A percentile compares a stretch with the other conserved stretches of the same genome.
Evolutionary conservation across 2,797 vertebrate genomes (phyloP).

Genomic region (Artibeus lituratus): DNA sequence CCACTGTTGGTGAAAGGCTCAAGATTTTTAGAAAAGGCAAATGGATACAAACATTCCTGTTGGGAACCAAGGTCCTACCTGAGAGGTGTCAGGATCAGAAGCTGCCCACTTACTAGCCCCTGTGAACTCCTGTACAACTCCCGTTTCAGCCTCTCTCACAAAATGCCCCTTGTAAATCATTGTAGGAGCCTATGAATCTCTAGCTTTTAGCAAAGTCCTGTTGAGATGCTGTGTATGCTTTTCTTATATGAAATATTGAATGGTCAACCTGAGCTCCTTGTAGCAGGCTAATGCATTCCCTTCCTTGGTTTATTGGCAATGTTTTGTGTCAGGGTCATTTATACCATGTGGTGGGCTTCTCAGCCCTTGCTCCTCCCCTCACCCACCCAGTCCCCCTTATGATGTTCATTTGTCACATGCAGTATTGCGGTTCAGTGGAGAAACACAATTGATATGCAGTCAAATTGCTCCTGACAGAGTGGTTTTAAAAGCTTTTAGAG

Average conservation of each 20-base stretch:
- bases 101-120: background rate
- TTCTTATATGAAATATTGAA: constrained; percentile 56
- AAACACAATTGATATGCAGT: constrained; percentile 81
- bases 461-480: constrained; percentile 83
- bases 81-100: background rate
- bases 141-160: background rate
- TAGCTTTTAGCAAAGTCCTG: constrained; percentile 3
- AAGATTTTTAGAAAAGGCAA: background rate
- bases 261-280: background rate
- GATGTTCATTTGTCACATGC: constrained; percentile 66
- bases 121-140: background rate
- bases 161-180: background rate
- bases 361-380: background rate
- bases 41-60: background rate
- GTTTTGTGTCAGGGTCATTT: constrained; percentile 49
- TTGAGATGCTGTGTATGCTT: constrained; percentile 28
- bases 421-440: constrained; percentile 58
- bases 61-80: background rate
- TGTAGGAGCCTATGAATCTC: background rate
- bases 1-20: background rate
- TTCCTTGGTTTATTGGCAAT: background rate
- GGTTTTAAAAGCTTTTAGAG: constrained; percentile 84
- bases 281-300: background rate
- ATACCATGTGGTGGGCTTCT: constrained; percentile 36
- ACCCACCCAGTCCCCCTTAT: background rate